Percentiles rank a stretch among this genome's conserved stretches.
Conservation (phyloP, 2,888 invertebrate species). For the Spilarctia lutea region DNA sequence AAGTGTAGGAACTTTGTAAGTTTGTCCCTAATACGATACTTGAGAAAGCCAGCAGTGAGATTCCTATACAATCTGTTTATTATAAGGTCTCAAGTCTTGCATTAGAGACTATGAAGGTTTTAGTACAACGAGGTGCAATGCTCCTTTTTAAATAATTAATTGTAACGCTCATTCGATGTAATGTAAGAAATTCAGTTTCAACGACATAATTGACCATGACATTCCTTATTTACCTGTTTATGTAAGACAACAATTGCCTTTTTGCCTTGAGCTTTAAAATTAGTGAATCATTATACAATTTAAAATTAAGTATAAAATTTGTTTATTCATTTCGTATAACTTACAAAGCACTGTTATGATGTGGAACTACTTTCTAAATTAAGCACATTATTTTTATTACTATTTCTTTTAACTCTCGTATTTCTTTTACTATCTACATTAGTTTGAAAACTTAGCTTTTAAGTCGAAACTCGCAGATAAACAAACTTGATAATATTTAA, state of each 20-base stretch:
- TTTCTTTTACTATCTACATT: slow-evolving; percentile 17
- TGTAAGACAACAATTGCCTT: slow-evolving; percentile 51
- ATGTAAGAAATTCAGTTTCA: slow-evolving; percentile 53
- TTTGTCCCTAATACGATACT: slow-evolving; percentile 42
- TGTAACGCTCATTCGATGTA: slow-evolving; percentile 49
- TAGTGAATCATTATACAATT: slow-evolving; percentile 45
- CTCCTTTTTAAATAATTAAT: slow-evolving; percentile 36
- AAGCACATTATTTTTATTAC: slow-evolving; percentile 34
- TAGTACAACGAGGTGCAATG: slow-evolving; percentile 37
- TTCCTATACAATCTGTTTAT: slow-evolving; percentile 46
- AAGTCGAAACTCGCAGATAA: slow-evolving; percentile 39
- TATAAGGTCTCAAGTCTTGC: slow-evolving; percentile 36
- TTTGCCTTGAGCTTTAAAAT: slow-evolving; percentile 54
- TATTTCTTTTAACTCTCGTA: slow-evolving; percentile 15
- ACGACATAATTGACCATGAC: slow-evolving; percentile 57
- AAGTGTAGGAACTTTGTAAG: slow-evolving; percentile 25
- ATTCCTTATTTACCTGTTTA: slow-evolving; percentile 58
- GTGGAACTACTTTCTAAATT: slow-evolving; percentile 43
- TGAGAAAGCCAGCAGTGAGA: slow-evolving; percentile 33
- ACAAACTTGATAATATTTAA: slow-evolving; percentile 51
- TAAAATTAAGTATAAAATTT: slow-evolving; percentile 45
- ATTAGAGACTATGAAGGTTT: slow-evolving; percentile 31
- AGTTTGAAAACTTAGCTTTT: slow-evolving; percentile 31
- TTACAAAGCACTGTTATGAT: slow-evolving; percentile 37
- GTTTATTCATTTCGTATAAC: slow-evolving; percentile 40